Base-by-base conservation (phyloP, 37 sponge, comb jelly and placozoan genomes). In the Crambe crambe region DNA sequence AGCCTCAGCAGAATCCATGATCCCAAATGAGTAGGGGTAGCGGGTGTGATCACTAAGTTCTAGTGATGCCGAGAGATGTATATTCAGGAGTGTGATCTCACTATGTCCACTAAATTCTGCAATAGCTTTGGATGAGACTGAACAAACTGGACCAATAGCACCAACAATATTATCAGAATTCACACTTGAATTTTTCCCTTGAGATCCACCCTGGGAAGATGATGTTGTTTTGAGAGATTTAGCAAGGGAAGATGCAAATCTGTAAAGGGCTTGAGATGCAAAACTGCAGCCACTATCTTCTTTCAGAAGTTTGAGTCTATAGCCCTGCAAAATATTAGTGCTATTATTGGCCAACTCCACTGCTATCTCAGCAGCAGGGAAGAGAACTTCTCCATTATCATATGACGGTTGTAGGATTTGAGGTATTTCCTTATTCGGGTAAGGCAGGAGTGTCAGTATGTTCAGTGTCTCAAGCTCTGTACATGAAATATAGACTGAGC, bases 271-370 rank as follows among this genome's bases (percentile, higher is more conserved):
- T 3, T 6, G 27, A 65, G 15, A 31, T 17, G 35, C 15, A n/a
- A n/a, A n/a, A 41, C 37, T 23, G 42, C 70, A 70, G 2, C 70
- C 70, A 42, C 70, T 36, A 12, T 70, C n/a, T 42, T 21, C 70
- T 12, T 23, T 3, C 26, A 70, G n/a, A 17, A 70, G n/a, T 8
- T 39, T 42, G 26, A 70, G 4, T 8, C 12, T 2, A 22, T 70
- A 70, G 41, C 70, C 70, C 30, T 42, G 25, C 23, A 70, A 42
- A 70, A 70, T 38, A 42, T 70, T 42, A 22, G 70, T 70, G 18
- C 70, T 39, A 25, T 70, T 70, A 23, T 70, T 70, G 42, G 40
- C 21, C 22, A 42, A 23, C n/a, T 70, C 70, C 12, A 26, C 70
- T 70, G 70, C 70, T 70, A 70, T 3, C 37, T 39, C 70, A 40